Conservation (phyloP, 30 jellyfish, hydroid and myxozoan genomes). For the Pelagia noctiluca region DNA sequence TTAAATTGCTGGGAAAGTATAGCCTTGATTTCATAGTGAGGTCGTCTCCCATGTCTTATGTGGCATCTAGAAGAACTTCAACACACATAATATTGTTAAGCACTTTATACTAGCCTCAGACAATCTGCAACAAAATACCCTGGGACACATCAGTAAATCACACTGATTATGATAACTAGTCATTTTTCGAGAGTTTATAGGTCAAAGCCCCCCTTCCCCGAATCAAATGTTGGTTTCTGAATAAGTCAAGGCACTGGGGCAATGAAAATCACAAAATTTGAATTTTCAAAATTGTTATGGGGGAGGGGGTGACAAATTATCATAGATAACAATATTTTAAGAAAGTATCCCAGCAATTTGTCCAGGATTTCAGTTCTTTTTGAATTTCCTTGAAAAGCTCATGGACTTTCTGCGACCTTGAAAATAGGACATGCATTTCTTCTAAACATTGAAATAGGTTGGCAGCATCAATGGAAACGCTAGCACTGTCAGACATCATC, state of each 20-base stretch:
- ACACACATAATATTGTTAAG: not conserved
- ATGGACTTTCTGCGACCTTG: slow-evolving; percentile 58
- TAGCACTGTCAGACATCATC: slow-evolving; percentile 58
- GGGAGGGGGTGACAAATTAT: slow-evolving; percentile 5
- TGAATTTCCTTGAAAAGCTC: slow-evolving; percentile 40
- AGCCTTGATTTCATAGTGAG: not conserved
- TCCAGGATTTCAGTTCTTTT: slow-evolving; percentile 11
- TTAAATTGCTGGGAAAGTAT: not conserved
- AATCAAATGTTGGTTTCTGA: not conserved
- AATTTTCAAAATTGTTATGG: not conserved
- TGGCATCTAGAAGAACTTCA: too few relatives aligned
- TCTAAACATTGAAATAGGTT: slow-evolving; percentile 43
- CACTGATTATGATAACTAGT: not conserved
- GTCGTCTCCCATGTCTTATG: not conserved
- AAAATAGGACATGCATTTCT: slow-evolving; percentile 22
- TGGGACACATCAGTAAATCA: slow-evolving; percentile 5
- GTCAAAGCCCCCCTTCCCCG: slow-evolving; percentile 3
- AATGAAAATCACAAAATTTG: not conserved
- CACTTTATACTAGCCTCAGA: not conserved
- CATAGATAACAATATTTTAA: not conserved
- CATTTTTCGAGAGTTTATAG: not conserved
- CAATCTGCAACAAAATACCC: not conserved
- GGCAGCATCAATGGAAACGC: slow-evolving; percentile 58
- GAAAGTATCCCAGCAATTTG: not conserved
- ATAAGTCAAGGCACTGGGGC: slow-evolving; percentile 1